These are phyloP conservation scores for Mionectes macconnelli DNA, from an alignment of 2,113 vertebrate genomes.

Conservation along the genomic window DNA sequence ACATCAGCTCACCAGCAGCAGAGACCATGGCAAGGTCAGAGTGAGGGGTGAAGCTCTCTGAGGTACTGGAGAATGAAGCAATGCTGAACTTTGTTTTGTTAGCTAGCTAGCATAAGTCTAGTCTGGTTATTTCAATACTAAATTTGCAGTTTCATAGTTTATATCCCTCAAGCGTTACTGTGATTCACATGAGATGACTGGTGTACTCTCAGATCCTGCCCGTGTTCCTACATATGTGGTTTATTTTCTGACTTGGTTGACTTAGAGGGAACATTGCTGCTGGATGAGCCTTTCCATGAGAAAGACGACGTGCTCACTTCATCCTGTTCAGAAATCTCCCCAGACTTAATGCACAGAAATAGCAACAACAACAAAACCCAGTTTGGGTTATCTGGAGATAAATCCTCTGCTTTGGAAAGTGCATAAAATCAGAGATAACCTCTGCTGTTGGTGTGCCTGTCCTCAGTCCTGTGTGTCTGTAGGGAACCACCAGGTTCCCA, in stretches of 20 bases:
- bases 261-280: not conserved
- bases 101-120: not conserved
- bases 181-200: not conserved
- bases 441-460: not conserved
- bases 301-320: not conserved
- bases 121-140: constrained; percentile 8
- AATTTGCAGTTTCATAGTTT: constrained; percentile 17
- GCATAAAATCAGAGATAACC: not conserved
- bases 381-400: not conserved
- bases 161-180: not conserved
- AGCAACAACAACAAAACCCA: not conserved
- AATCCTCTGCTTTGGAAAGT: not conserved
- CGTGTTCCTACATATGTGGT: not conserved
- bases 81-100: not conserved
- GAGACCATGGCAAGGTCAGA: not conserved
- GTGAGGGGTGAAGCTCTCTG: not conserved
- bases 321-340: not conserved
- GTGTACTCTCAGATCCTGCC: not conserved
- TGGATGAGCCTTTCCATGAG: not conserved
- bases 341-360: not conserved
- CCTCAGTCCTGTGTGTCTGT: not conserved
- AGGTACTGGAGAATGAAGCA: not conserved
- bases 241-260: not conserved
- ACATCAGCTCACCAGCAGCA: not conserved
- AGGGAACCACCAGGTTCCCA: not conserved